Percentiles rank a stretch among this genome's conserved stretches.
phyloP scores from a whole-genome alignment of 2,113 vertebrate genomes.

The Illadopsis cleaveri region DNA sequence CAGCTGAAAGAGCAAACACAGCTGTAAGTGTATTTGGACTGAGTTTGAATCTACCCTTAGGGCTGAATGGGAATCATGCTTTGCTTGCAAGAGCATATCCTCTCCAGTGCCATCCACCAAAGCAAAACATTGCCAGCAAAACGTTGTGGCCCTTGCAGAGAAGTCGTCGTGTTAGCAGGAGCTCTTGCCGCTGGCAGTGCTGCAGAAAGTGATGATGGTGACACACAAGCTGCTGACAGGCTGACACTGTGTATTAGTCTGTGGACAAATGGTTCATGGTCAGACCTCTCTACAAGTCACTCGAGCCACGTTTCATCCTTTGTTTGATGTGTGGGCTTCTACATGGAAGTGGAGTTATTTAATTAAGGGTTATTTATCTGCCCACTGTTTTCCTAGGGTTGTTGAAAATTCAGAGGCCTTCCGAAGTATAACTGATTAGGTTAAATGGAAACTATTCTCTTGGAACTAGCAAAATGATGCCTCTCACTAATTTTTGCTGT shows the following conservation, averaged over 20 bases:
- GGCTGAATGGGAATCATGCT: neutral
- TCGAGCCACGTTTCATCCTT: neutral
- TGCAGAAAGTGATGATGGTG: neutral
- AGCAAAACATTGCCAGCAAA: neutral
- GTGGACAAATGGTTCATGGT: neutral
- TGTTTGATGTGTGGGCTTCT: neutral
- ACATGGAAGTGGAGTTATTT: neutral
- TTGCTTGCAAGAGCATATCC: neutral
- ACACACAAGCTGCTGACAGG: conserved; percentile 27
- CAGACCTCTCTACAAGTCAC: neutral
- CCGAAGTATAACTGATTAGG: neutral
- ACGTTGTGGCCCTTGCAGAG: neutral
- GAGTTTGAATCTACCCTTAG: neutral
- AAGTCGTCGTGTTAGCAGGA: neutral
- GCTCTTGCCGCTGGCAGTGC: neutral
- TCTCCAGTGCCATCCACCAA: neutral
- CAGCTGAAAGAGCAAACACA: neutral
- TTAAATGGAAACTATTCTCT: neutral
- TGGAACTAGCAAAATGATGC: neutral
- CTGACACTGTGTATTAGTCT: neutral
- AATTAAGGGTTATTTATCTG: neutral
- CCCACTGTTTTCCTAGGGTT: neutral
- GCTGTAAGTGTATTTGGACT: neutral
- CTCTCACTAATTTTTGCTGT: neutral
- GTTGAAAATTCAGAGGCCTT: neutral